Conservation (phyloP, 2,888 invertebrate species). For the Capitulum mitella region DNA sequence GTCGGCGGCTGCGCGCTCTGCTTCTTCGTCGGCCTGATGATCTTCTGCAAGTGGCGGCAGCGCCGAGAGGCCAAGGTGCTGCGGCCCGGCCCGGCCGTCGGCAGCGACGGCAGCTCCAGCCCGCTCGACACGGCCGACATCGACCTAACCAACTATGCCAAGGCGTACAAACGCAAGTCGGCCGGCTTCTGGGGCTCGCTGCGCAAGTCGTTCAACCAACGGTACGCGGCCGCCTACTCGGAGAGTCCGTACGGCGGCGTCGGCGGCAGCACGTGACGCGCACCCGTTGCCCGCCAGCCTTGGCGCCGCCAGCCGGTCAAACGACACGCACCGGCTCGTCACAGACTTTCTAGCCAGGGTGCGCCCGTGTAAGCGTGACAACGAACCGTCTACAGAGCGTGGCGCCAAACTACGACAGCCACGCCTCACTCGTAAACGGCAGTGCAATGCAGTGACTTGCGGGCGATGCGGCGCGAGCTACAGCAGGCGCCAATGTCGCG, state of each 20-base stretch:
- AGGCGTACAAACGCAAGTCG: conserved; percentile 20
- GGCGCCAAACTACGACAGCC: too few species aligned
- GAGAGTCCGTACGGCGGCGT: conserved; percentile 9
- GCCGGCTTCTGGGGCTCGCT: conserved; percentile 26
- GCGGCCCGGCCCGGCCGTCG: background rate
- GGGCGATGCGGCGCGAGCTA: too few species aligned
- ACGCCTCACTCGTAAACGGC: too few species aligned
- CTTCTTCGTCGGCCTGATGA: conserved; percentile 24
- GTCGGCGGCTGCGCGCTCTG: conserved; percentile 4
- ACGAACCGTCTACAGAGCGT: too few species aligned
- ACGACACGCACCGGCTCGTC: too few species aligned
- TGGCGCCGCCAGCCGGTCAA: too few species aligned
- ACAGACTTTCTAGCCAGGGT: too few species aligned
- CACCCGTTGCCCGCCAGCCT: background rate
- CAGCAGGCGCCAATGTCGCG: too few species aligned
- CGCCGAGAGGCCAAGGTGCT: background rate
- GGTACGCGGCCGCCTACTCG: conserved; percentile 10
- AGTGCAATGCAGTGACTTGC: too few species aligned
- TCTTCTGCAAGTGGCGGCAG: conserved; percentile 21
- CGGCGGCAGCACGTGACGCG: background rate
- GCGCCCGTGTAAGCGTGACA: too few species aligned
- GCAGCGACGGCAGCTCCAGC: conserved; percentile 12
- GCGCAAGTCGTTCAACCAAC: conserved; percentile 5
- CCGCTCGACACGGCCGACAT: conserved; percentile 24
- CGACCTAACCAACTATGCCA: conserved; percentile 1